Base-by-base conservation (phyloP, 1,140 invertebrate species). In the Andricus grossulariae region DNA sequence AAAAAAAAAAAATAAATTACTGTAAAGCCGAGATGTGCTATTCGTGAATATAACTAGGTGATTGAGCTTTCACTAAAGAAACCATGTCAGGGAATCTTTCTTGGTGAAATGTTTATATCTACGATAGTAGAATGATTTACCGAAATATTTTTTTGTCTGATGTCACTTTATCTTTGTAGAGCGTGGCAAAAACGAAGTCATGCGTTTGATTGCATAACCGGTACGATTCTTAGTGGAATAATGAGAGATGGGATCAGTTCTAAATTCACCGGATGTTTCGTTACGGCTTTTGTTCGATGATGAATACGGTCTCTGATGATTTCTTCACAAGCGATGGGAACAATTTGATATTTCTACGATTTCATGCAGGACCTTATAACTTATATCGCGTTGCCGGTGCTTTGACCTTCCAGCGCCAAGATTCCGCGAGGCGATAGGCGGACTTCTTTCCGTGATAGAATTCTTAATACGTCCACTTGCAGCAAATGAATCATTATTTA, bases 231-330 rank as follows among this genome's bases (percentile, higher is more conserved):
- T 79, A 75, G 80, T 74, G 82, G 83, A 86, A 86, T 85, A 86
- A 85, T 85, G 82, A 83, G 76, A 84, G 85, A 87, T 88, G 83
- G 81, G 84, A 88, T 88, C 84, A 84, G 84, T 86, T 88, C 84
- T 87, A 87, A 90, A 89, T 88, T 89, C 80, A 85, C 90, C 90
- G 90, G 90, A 91, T 90, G 86, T 90, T 87, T 90, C 85, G 86
- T 80, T 83, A 87, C 75, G 82, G 87, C 87, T 87, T 89, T 90
- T 91, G 89, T 91, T 88, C 80, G 84, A 86, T 88, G 86, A 87
- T 86, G 87, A 87, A 89, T 88, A 79, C 77, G 78, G 83, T 85
- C 81, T 85, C 82, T 85, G 80, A 86, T 85, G 81, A 88, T 89
- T 87, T 88, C 88, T 85, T 86, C 87, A 89, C 83, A 83, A 83